Evolutionary conservation across 2,797 vertebrate species (phyloP).

Genomic region (Coracias cyanogaster): DNA sequence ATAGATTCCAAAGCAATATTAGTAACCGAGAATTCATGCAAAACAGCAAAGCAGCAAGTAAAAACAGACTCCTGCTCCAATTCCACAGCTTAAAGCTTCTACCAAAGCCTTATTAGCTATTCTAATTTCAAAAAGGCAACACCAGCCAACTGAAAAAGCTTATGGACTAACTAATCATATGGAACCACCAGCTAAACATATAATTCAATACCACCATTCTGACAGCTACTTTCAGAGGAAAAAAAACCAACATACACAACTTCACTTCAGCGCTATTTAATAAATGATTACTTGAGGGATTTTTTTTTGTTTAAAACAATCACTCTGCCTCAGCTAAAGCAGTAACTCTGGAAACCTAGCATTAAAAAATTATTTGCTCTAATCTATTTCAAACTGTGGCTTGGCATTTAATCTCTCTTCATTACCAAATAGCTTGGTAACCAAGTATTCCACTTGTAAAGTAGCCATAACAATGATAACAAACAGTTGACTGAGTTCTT

Average conservation of each 20-base stretch:
- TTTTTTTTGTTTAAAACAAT: constrained; percentile 51
- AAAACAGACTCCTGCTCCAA: not conserved
- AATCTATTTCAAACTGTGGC: not conserved
- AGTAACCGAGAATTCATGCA: not conserved
- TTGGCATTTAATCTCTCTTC: constrained; percentile 18
- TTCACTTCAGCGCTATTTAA: constrained; percentile 23
- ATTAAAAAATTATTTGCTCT: constrained; percentile 54
- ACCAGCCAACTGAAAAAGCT: not conserved
- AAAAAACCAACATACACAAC: not conserved
- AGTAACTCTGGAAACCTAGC: constrained; percentile 2
- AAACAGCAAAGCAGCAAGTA: not conserved
- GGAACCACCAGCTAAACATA: not conserved
- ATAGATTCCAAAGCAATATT: not conserved
- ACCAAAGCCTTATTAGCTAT: not conserved
- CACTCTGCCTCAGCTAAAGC: constrained; percentile 2
- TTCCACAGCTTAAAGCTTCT: not conserved
- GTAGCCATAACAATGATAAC: not conserved
- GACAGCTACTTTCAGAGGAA: not conserved
- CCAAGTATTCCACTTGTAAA: not conserved
- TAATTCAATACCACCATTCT: not conserved
- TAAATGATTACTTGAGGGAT: constrained; percentile 41
- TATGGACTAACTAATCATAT: not conserved
- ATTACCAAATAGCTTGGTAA: not conserved
- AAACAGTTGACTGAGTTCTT: not conserved
- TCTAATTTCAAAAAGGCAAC: not conserved